Evolutionary conservation across 1,140 invertebrate species (phyloP).

Genomic region (Caenorhabditis latens): DNA sequence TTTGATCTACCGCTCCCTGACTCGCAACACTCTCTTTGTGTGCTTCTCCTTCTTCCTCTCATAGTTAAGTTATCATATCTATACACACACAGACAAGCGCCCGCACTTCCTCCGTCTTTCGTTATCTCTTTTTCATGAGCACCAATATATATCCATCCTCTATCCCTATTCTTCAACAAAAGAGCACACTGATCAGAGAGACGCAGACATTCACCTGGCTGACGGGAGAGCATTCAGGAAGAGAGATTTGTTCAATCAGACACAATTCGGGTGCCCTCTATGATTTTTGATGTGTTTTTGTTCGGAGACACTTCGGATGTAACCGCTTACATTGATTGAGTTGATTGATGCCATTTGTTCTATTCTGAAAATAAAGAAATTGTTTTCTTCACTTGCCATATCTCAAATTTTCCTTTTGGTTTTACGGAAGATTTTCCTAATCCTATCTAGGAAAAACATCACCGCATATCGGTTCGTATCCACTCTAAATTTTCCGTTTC

Average conservation of each 20-base stretch:
- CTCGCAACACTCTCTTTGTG: not conserved
- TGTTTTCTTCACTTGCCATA: too few species aligned
- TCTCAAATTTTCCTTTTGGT: too few species aligned
- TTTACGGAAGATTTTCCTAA: too few species aligned
- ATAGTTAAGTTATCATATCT: conserved; percentile 43
- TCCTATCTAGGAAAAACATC: too few species aligned
- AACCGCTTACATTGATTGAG: too few species aligned
- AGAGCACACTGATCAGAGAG: conserved; percentile 19
- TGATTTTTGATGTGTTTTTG: conserved; percentile 39
- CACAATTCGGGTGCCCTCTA: not conserved
- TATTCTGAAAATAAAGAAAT: too few species aligned
- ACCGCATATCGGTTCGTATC: too few species aligned
- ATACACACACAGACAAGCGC: conserved; percentile 4
- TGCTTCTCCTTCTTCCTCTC: not conserved
- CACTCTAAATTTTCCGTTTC: too few species aligned
- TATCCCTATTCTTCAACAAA: not conserved
- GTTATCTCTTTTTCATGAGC: conserved; percentile 38
- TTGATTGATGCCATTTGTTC: too few species aligned
- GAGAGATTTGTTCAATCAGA: conserved; percentile 19
- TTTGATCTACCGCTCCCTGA: too few species aligned
- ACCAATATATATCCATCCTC: not conserved
- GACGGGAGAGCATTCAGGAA: not conserved
- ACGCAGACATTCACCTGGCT: conserved; percentile 4
- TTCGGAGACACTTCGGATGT: not conserved
- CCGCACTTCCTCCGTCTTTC: not conserved